Conservation (phyloP, 1,140 invertebrate genomes). For the Habropoda laboriosa region DNA sequence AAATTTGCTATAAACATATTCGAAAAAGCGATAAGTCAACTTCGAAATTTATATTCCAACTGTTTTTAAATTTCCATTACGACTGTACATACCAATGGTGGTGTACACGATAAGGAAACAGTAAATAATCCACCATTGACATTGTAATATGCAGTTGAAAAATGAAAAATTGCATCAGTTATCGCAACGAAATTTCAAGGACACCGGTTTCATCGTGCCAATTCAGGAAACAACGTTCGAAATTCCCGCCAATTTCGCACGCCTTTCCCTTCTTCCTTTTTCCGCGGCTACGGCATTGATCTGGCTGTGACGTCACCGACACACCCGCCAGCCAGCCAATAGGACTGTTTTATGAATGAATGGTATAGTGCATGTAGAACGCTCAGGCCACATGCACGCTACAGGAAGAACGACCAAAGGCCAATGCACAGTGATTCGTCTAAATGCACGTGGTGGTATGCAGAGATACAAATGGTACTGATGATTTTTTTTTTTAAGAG, state of each 20-base stretch:
- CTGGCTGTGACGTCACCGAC: conserved; percentile 65
- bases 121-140: neutral
- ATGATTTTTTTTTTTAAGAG: neutral
- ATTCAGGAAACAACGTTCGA: neutral
- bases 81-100: too few species aligned
- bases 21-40: neutral
- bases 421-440: conserved; percentile 42
- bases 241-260: conserved; percentile 52
- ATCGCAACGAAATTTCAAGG: neutral
- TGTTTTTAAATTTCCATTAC: neutral
- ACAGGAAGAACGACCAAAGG: conserved; percentile 37
- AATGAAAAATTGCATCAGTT: neutral
- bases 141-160: neutral
- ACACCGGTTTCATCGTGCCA: too few species aligned
- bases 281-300: conserved; percentile 50
- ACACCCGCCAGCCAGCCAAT: conserved; percentile 67
- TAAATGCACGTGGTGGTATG: conserved; percentile 42
- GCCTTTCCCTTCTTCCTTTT: conserved; percentile 3
- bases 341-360: conserved; percentile 62
- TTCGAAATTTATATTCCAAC: neutral
- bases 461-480: neutral
- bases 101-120: too few species aligned
- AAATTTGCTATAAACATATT: too few species aligned
- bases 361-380: conserved; percentile 37
- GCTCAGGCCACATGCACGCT: neutral